phyloP scores from a whole-genome alignment of 2,113 vertebrate species.

The Sebastes schlegelii region DNA sequence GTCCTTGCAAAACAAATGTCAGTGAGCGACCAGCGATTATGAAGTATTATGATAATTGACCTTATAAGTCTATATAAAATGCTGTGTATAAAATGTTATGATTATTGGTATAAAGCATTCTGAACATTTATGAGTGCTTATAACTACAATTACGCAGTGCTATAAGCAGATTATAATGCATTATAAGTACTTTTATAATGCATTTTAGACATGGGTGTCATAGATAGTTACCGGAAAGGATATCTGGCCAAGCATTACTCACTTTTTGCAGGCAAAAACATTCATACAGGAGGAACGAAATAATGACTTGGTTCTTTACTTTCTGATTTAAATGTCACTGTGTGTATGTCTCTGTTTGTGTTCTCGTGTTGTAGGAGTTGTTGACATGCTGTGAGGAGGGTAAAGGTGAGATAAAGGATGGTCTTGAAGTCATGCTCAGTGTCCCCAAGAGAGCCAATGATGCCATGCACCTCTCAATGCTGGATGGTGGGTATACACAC shows the following conservation, averaged over 20 bases:
- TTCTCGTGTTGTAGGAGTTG: conserved; percentile 86
- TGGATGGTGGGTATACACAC: conserved; percentile 88
- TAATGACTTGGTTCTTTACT: not conserved
- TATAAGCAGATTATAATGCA: too few relatives aligned
- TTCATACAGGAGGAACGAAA: not conserved
- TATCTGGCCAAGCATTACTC: rapidly evolving
- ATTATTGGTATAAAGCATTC: too few relatives aligned
- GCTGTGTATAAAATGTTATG: too few relatives aligned
- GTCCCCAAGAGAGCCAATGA: conserved; percentile 99
- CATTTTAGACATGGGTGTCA: too few relatives aligned
- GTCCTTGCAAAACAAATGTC: too few relatives aligned
- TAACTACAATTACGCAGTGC: too few relatives aligned
- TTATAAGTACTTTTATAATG: too few relatives aligned
- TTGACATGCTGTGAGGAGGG: conserved; percentile 98
- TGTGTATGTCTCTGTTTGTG: conserved; percentile 1
- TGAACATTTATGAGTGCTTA: too few relatives aligned
- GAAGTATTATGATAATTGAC: too few relatives aligned
- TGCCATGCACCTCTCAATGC: conserved; percentile 99
- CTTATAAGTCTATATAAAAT: too few relatives aligned
- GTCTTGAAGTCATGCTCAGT: conserved; percentile 98
- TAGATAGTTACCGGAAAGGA: too few relatives aligned
- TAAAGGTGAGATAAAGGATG: conserved; percentile 99
- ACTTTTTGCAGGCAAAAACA: not conserved
- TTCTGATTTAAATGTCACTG: not conserved
- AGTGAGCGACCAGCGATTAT: too few relatives aligned